Conservation (phyloP, 2,113 vertebrate genomes). For the Eupsittula cactorum region DNA sequence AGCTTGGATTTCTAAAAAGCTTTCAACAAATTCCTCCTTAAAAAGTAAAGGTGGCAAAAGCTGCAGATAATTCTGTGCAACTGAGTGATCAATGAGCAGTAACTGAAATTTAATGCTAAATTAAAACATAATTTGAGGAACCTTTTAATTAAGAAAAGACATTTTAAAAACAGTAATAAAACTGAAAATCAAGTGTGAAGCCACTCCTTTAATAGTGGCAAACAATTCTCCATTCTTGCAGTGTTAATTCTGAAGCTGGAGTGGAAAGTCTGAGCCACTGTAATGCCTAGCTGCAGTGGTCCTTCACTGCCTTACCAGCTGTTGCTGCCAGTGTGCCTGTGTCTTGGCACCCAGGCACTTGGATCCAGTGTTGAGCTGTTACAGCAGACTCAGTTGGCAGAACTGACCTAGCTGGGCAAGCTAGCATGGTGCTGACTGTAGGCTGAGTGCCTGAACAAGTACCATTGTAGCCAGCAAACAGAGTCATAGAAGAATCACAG, state of each 20-base stretch:
- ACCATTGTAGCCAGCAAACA: not conserved
- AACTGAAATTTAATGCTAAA: not conserved
- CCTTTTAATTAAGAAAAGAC: not conserved
- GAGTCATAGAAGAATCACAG: not conserved
- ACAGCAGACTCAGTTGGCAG: not conserved
- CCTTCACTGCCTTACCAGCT: not conserved
- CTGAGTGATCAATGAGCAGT: not conserved
- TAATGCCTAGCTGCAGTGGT: not conserved
- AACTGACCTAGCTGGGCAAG: not conserved
- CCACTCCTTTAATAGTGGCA: not conserved
- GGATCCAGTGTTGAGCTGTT: not conserved
- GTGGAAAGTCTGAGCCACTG: not conserved
- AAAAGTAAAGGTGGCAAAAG: not conserved
- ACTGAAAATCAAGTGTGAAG: not conserved
- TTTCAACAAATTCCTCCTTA: not conserved
- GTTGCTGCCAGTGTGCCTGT: not conserved
- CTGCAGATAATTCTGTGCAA: not conserved
- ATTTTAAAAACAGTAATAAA: not conserved
- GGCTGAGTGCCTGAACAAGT: not conserved
- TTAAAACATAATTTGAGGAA: not conserved
- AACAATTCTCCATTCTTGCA: not conserved
- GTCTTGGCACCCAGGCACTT: not conserved
- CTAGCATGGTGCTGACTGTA: not conserved
- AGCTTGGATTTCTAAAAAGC: not conserved
- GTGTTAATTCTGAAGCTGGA: not conserved